These are phyloP conservation scores for Sminthurinus aureus DNA, from an alignment of 2,888 invertebrate species.

Conservation along the genomic window DNA sequence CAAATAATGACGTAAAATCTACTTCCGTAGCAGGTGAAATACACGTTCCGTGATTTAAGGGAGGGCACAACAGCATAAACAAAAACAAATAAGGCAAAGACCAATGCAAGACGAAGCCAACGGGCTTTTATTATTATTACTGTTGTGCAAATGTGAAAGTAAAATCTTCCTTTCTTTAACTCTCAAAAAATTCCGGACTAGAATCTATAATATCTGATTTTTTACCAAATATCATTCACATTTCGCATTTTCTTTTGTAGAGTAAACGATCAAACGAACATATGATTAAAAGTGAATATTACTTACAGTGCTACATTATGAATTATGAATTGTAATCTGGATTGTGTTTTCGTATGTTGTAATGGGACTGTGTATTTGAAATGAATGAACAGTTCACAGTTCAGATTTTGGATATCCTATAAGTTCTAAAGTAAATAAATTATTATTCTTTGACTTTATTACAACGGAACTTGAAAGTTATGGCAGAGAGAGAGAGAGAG, in stretches of 20 bases:
- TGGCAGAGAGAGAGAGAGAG: no score
- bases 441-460: not conserved
- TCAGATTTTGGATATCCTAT: no score
- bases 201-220: not conserved
- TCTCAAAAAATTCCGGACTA: not conserved
- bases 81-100: no score
- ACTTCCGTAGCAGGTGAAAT: conserved; percentile 16
- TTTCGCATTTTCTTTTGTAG: not conserved
- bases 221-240: not conserved
- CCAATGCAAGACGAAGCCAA: not conserved
- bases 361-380: no score
- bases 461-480: not conserved
- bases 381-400: no score
- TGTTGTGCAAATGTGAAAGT: not conserved
- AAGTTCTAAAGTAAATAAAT: no score
- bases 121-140: conserved; percentile 11
- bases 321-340: not conserved
- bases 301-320: not conserved
- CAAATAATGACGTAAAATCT: conserved; percentile 9
- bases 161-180: not conserved
- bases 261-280: not conserved
- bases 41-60: not conserved
- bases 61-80: not conserved
- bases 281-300: not conserved
- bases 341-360: no score